These are phyloP conservation scores for Anolis apletophallus DNA, from an alignment of 2,797 vertebrate genomes.

Conservation along the genomic window DNA sequence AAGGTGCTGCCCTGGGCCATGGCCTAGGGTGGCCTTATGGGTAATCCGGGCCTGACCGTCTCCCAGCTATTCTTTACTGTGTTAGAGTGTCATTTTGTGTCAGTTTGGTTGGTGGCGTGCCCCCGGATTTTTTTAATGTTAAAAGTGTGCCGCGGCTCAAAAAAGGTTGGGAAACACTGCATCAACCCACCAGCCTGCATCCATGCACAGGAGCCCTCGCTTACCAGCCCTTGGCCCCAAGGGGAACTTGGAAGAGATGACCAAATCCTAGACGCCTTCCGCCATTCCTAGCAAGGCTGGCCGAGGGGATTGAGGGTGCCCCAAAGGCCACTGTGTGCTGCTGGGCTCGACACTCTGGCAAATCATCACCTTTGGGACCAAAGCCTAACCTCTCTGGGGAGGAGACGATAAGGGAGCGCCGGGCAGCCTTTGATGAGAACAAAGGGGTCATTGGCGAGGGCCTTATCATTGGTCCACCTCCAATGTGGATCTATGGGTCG, in stretches of 20 bases:
- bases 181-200: not conserved
- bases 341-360: not conserved
- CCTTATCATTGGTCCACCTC: slow-evolving; percentile 12
- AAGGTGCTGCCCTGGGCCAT: too few species aligned
- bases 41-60: too few species aligned
- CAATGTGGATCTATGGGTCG: not conserved
- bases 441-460: slow-evolving; percentile 9
- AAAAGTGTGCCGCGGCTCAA: too few species aligned
- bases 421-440: slow-evolving; percentile 11
- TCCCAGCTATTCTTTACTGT: too few species aligned
- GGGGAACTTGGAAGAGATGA: not conserved
- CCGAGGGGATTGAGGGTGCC: not conserved
- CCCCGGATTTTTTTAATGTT: too few species aligned
- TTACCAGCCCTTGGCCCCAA: not conserved
- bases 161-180: too few species aligned
- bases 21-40: too few species aligned
- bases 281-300: too few species aligned
- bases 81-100: too few species aligned
- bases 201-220: not conserved
- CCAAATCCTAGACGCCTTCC: not conserved
- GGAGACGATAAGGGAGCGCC: slow-evolving; percentile 3
- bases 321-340: not conserved
- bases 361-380: not conserved
- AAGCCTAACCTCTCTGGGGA: not conserved
- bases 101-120: too few species aligned